Evolutionary conservation across 2,113 vertebrate species (phyloP).

Genomic region (Montifringilla adamsi): DNA sequence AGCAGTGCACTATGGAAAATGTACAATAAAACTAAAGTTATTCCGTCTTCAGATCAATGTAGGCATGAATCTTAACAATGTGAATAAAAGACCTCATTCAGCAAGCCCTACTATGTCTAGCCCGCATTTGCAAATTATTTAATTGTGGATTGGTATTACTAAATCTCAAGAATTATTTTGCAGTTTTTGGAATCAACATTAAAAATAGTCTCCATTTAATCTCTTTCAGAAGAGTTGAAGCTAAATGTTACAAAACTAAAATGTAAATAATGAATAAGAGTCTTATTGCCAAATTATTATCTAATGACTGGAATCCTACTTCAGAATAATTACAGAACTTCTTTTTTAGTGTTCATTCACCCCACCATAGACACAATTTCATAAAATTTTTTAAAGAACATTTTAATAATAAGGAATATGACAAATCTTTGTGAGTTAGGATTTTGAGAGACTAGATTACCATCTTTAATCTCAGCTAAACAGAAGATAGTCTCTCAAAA

Average conservation of each 20-base stretch:
- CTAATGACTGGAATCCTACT: not conserved
- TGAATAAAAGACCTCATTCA: not conserved
- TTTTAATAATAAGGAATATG: not conserved
- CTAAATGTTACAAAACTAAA: not conserved
- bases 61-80: not conserved
- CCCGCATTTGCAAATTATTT: not conserved
- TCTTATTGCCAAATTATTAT: not conserved
- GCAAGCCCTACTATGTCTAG: not conserved
- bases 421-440: not conserved
- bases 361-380: not conserved
- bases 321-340: not conserved
- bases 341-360: not conserved
- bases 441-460: not conserved
- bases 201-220: not conserved
- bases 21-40: not conserved
- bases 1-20: not conserved
- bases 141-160: not conserved
- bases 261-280: not conserved
- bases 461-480: not conserved
- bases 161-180: not conserved
- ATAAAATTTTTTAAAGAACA: not conserved
- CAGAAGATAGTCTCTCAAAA: not conserved
- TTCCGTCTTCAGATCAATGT: not conserved
- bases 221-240: not conserved
- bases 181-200: not conserved